Evolutionary conservation across 2,888 invertebrate species (phyloP).

Genomic region (Brachyptera risi): DNA sequence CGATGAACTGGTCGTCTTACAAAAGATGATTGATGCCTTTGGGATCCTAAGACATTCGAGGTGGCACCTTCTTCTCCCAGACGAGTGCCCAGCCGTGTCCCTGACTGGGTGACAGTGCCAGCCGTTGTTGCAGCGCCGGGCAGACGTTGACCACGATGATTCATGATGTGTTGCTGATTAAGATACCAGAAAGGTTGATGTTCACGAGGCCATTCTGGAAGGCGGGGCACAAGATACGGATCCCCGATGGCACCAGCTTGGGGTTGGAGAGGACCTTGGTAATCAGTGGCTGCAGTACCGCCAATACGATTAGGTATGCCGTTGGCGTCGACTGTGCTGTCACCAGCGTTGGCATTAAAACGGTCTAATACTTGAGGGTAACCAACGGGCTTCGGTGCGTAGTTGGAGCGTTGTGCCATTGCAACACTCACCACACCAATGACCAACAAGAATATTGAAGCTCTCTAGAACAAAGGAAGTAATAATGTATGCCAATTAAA

Average conservation of each 20-base stretch:
- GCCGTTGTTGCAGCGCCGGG: background rate
- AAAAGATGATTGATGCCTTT: background rate
- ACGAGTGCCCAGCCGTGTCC: background rate
- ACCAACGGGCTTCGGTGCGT: conserved; percentile 6
- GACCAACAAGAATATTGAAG: background rate
- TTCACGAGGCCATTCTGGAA: conserved; percentile 23
- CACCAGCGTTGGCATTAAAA: background rate
- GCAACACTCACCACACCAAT: background rate
- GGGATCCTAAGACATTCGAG: background rate
- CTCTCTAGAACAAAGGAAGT: background rate
- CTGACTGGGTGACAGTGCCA: background rate
- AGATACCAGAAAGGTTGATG: conserved; percentile 29
- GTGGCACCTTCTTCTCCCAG: background rate
- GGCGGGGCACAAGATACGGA: conserved; percentile 16
- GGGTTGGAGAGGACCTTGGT: background rate
- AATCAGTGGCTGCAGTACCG: background rate
- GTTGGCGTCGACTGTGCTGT: background rate
- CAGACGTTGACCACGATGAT: conserved; percentile 17
- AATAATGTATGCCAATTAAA: too few relatives aligned
- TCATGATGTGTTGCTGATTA: conserved; percentile 23
- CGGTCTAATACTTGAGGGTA: background rate
- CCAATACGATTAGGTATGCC: conserved; percentile 5
- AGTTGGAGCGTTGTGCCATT: conserved; percentile 3
- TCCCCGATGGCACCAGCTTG: conserved; percentile 6
- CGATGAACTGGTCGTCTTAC: background rate